Conservation (phyloP, 1,140 invertebrate genomes). For the Melipona quadrifasciata region DNA sequence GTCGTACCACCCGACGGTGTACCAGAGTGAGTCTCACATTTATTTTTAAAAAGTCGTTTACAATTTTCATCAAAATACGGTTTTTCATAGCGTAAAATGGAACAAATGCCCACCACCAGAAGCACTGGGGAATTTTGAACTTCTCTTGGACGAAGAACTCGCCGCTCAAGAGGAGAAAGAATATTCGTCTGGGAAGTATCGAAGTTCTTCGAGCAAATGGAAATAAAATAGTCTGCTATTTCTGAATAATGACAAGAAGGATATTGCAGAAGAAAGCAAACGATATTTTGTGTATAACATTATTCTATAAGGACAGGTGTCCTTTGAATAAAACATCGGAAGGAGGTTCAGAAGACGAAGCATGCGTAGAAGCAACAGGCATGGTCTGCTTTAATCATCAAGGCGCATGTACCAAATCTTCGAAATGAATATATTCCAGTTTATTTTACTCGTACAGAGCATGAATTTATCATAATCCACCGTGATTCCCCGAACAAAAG, state of each 20-base stretch:
- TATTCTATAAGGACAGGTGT: not conserved
- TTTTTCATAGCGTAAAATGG: conserved; percentile 88
- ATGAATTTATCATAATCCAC: not conserved
- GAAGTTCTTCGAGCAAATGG: conserved; percentile 74
- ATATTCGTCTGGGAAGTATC: conserved; percentile 68
- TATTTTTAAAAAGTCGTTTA: not conserved
- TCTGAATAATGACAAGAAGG: not conserved
- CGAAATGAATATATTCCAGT: conserved; percentile 38
- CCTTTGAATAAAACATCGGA: not conserved
- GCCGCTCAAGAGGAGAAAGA: conserved; percentile 83
- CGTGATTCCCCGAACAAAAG: not conserved
- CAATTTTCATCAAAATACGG: conserved; percentile 13
- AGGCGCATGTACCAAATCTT: conserved; percentile 48
- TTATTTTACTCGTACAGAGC: conserved; percentile 11
- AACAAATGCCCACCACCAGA: conserved; percentile 92
- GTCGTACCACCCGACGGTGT: conserved; percentile 94
- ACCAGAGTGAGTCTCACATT: conserved; percentile 87
- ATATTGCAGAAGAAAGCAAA: not conserved
- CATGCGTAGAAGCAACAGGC: conserved; percentile 35
- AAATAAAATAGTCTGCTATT: conserved; percentile 68
- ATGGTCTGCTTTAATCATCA: not conserved
- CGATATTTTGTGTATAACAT: not conserved
- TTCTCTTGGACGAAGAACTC: conserved; percentile 93
- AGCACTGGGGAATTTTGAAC: conserved; percentile 93
- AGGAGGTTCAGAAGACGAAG: not conserved